These are phyloP conservation scores for Carterocephalus palaemon DNA, from an alignment of 2,888 invertebrate genomes.

Conservation along the genomic window DNA sequence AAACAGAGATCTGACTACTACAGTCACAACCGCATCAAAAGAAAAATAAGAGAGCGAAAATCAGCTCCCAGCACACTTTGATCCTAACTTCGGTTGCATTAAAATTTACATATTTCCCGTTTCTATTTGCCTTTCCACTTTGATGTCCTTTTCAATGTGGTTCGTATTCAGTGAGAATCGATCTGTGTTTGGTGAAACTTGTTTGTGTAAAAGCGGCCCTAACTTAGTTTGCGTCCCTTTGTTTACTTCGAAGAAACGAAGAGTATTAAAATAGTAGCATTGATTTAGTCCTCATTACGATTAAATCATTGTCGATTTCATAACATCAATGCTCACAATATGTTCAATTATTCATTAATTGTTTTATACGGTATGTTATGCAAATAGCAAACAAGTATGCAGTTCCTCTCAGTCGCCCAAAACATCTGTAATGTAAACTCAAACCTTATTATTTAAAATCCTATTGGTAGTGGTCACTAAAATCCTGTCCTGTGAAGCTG, in stretches of 20 bases:
- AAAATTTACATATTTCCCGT: conserved; percentile 74
- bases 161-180: conserved; percentile 41
- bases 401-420: no score
- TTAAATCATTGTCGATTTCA: no score
- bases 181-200: conserved; percentile 31
- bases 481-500: no score
- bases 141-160: conserved; percentile 64
- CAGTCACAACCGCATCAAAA: conserved; percentile 35
- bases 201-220: conserved; percentile 34
- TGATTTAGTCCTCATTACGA: no score
- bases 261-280: conserved; percentile 29
- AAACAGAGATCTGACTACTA: neutral
- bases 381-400: no score
- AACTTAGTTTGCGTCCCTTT: conserved; percentile 34
- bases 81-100: conserved; percentile 61
- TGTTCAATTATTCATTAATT: no score
- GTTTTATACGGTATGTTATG: no score
- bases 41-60: conserved; percentile 41
- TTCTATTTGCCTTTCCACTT: conserved; percentile 64
- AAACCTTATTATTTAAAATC: no score
- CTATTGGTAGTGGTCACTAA: no score
- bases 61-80: conserved; percentile 53
- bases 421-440: no score
- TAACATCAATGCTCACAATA: no score
- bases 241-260: conserved; percentile 28